Evolutionary conservation across 2,113 vertebrate genomes (phyloP), one percentile per base, ranked within the genome.

Genomic region (Mystacornis crossleyi): DNA sequence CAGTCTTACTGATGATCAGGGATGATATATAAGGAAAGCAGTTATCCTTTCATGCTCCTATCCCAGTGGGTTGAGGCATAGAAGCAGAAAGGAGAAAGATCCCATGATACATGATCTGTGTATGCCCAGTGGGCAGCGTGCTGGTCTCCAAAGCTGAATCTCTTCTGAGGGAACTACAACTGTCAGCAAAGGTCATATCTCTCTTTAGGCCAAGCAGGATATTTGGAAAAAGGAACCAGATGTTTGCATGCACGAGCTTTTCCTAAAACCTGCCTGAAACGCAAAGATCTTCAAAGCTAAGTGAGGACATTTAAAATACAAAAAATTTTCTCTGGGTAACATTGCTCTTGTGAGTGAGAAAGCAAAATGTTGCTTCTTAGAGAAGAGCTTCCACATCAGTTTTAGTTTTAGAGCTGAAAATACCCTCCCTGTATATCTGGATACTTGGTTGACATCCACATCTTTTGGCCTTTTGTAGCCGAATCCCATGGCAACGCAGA

Each of bases 401-500:
- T 89, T 62, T 70, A 71, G 12, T 36, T 71, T 90, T 38, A 62
- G 29, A 66, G 21, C 0, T 2, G 55, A 53, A 92, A 86, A 91
- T 66, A 55, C 4, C 40, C 26, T 61, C 53, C 34, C 47, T 67
- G 25, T 38, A 1, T 90, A 81, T 69, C 33, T 88, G 45, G 55
- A 36, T 85, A 25, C 23, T 91, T 88, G 64, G 64, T 92, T 92
- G 75, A 78, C 72, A 89, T 83, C 75, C 80, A 67, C 60, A 23
- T 95, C 82, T 86, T 92, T 62, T 81, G 80, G 80, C 47, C 60
- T 86, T 92, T 93, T 83, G 47, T 78, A 71, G 64, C 67, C 0
- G 1, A 92, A 93, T 83, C 90, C 94, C 86, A n/a, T 73, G 67
- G 94, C 89, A 95, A 90, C 8, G 3, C 92, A 58, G 90, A 83